phyloP scores from a whole-genome alignment of 2,888 invertebrate species.

The Harpalus rufipes region DNA sequence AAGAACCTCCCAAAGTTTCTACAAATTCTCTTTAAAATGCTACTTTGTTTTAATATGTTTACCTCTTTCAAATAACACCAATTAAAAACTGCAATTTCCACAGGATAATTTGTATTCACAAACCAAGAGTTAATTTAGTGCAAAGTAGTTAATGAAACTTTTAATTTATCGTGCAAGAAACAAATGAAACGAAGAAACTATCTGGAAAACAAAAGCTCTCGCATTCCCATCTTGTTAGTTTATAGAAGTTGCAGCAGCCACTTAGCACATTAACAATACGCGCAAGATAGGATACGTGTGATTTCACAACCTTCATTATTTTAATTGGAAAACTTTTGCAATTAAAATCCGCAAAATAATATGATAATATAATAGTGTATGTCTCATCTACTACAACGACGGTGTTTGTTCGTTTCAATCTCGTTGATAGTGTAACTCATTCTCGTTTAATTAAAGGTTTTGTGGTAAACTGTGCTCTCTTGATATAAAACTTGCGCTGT shows the following conservation, averaged over 20 bases:
- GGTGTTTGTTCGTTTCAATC: constrained; percentile 58
- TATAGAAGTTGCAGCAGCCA: constrained; percentile 6
- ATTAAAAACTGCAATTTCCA: constrained; percentile 7
- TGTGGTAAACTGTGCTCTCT: constrained; percentile 50
- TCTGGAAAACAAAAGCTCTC: constrained; percentile 24
- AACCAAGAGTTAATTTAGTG: constrained; percentile 33
- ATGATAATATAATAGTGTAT: constrained; percentile 63
- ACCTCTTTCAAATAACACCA: not conserved
- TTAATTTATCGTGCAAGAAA: constrained; percentile 36
- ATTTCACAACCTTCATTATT: constrained; percentile 52
- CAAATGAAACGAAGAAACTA: constrained; percentile 46
- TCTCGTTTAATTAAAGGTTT: constrained; percentile 60
- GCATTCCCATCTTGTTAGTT: constrained; percentile 33
- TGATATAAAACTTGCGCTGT: constrained; percentile 53
- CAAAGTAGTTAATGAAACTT: constrained; percentile 44
- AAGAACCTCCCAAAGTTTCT: too few species aligned
- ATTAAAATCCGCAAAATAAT: constrained; percentile 62
- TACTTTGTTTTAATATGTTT: not conserved
- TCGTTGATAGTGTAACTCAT: constrained; percentile 58
- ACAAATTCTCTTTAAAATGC: not conserved
- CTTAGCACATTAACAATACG: constrained; percentile 34
- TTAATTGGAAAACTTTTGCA: constrained; percentile 64
- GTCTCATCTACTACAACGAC: constrained; percentile 20
- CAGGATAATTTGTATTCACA: constrained; percentile 34
- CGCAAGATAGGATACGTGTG: constrained; percentile 25